Evolutionary conservation across 2,113 vertebrate genomes (phyloP).

Genomic region (Gopherus flavomarginatus): DNA sequence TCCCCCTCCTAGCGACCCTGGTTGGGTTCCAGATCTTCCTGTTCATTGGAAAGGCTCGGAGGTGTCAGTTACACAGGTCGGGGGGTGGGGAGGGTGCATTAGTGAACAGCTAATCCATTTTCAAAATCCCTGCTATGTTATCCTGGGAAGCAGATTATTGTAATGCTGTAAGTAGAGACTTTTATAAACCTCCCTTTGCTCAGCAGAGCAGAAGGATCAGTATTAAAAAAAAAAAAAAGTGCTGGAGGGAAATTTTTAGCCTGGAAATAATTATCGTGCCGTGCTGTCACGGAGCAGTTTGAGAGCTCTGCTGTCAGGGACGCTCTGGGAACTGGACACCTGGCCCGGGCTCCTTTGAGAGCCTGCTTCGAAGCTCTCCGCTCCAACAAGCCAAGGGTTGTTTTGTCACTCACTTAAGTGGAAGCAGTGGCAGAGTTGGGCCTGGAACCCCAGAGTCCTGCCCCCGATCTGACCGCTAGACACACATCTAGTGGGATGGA

Average conservation of each 20-base stretch:
- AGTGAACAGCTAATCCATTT: not conserved
- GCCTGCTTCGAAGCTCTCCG: not conserved
- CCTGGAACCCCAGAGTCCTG: not conserved
- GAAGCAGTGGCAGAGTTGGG: not conserved
- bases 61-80: not conserved
- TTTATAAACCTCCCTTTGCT: not conserved
- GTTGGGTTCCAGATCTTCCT: not conserved
- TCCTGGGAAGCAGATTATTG: not conserved
- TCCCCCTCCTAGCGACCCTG: not conserved
- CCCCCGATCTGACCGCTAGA: not conserved
- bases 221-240: not conserved
- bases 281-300: accelerated
- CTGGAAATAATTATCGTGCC: not conserved
- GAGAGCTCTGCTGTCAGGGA: accelerated
- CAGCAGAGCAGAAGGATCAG: not conserved
- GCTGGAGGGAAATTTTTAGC: not conserved
- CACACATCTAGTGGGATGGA: not conserved
- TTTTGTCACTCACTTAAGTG: not conserved
- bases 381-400: not conserved
- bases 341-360: not conserved
- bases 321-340: accelerated
- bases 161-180: not conserved
- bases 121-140: accelerated
- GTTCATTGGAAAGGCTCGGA: not conserved
- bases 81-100: not conserved